Percentiles rank a stretch among this genome's conserved stretches.
Conservation (phyloP, 2,888 invertebrate species). For the Lobophora halterata region DNA sequence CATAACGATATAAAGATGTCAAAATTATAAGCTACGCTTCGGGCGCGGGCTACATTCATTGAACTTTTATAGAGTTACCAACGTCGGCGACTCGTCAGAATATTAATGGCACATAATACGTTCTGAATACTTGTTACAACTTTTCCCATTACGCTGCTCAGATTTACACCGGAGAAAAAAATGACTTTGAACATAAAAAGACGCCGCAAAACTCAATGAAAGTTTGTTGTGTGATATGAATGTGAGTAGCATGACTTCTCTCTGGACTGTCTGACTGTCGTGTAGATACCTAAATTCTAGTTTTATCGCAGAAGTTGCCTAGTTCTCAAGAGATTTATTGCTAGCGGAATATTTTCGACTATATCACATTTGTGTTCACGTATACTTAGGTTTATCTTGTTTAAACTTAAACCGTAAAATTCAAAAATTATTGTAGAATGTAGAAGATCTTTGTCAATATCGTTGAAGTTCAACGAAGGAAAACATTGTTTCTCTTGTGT, state of each 20-base stretch:
- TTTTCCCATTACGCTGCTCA: constrained; percentile 74
- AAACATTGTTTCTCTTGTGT: constrained; percentile 16
- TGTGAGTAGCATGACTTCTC: constrained; percentile 32
- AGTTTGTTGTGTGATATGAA: constrained; percentile 52
- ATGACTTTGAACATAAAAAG: constrained; percentile 58
- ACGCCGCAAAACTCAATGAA: constrained; percentile 56
- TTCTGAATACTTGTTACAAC: constrained; percentile 78
- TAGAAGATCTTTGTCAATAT: constrained; percentile 13
- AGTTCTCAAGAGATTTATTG: constrained; percentile 26
- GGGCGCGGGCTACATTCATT: constrained; percentile 52
- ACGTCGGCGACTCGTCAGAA: constrained; percentile 66
- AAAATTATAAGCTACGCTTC: constrained; percentile 45
- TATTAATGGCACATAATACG: constrained; percentile 76
- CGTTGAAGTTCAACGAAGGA: constrained; percentile 12
- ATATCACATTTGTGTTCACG: too few relatives aligned
- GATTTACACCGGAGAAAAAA: constrained; percentile 68
- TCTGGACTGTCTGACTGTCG: constrained; percentile 21
- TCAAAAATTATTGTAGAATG: too few relatives aligned
- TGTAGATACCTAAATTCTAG: constrained; percentile 29
- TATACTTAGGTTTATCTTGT: too few relatives aligned
- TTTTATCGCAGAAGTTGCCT: constrained; percentile 29
- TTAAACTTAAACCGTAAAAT: too few relatives aligned
- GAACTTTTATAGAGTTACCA: constrained; percentile 66
- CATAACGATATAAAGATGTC: constrained; percentile 34
- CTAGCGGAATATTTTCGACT: constrained; percentile 21